phyloP scores from a whole-genome alignment of 2,888 invertebrate genomes.

The Polydrusus tereticollis region DNA sequence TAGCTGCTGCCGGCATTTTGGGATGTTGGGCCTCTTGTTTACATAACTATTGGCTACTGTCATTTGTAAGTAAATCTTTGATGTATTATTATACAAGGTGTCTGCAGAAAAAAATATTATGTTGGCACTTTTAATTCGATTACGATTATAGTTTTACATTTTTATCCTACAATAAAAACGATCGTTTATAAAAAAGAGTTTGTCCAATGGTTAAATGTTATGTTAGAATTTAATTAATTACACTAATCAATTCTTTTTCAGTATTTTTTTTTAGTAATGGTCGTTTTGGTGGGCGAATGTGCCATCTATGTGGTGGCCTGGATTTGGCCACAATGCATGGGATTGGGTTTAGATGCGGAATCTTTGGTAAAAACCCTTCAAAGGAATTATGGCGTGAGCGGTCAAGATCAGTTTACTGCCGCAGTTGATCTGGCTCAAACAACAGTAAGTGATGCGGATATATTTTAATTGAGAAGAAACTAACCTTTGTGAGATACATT shows the following conservation, averaged over 20 bases:
- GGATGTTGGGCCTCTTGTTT: slow-evolving; percentile 88
- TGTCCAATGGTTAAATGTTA: too few relatives aligned
- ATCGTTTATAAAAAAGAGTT: too few relatives aligned
- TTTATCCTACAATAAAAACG: too few relatives aligned
- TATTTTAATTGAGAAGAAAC: too few relatives aligned
- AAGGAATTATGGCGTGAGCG: slow-evolving; percentile 82
- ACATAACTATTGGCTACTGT: slow-evolving; percentile 80
- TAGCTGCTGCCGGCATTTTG: slow-evolving; percentile 78
- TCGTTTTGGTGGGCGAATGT: slow-evolving; percentile 78
- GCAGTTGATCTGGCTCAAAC: slow-evolving; percentile 86
- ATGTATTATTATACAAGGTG: too few relatives aligned
- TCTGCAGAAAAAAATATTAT: too few relatives aligned
- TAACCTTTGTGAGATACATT: too few relatives aligned
- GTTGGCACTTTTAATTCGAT: too few relatives aligned
- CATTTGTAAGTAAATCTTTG: slow-evolving; percentile 71
- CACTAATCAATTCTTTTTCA: slow-evolving; percentile 63
- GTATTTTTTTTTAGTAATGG: slow-evolving; percentile 79
- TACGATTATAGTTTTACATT: too few relatives aligned
- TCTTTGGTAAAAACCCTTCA: slow-evolving; percentile 81
- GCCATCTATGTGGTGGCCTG: slow-evolving; percentile 79
- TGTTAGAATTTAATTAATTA: too few relatives aligned
- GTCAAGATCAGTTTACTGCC: slow-evolving; percentile 81
- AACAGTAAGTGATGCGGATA: slow-evolving; percentile 63
- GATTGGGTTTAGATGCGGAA: slow-evolving; percentile 77
- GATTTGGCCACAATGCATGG: slow-evolving; percentile 83